Evolutionary conservation across 2,888 invertebrate genomes (phyloP).

Genomic region (Deilephila porcellus): DNA sequence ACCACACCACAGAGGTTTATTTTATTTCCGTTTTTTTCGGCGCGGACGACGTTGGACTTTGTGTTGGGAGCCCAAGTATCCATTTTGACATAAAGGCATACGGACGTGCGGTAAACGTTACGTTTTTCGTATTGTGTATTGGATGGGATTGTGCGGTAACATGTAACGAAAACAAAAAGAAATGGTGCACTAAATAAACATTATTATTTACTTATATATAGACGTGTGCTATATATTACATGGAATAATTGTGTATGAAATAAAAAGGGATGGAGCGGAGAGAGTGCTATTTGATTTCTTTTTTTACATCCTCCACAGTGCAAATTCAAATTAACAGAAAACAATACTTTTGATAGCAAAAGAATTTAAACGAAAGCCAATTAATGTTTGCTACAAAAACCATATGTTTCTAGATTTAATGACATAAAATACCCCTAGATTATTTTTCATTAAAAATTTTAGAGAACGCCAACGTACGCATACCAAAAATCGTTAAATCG

Average conservation of each 20-base stretch:
- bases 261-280: slow-evolving; percentile 4
- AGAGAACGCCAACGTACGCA: too few relatives aligned
- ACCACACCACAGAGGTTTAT: slow-evolving; percentile 27
- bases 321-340: background rate
- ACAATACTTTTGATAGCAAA: background rate
- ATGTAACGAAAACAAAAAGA: slow-evolving; percentile 84
- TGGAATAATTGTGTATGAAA: slow-evolving; percentile 3
- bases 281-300: background rate
- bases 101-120: slow-evolving; percentile 50
- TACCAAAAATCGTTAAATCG: too few relatives aligned
- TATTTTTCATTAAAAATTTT: too few relatives aligned
- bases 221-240: slow-evolving; percentile 32
- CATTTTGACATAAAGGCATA: slow-evolving; percentile 66
- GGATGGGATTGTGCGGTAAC: slow-evolving; percentile 82
- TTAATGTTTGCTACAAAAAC: background rate
- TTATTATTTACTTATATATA: slow-evolving; percentile 55
- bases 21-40: slow-evolving; percentile 84
- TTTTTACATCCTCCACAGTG: background rate
- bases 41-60: slow-evolving; percentile 84
- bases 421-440: too few relatives aligned
- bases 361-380: too few relatives aligned
- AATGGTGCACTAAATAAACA: slow-evolving; percentile 84
- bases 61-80: slow-evolving; percentile 77
- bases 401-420: background rate
- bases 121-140: slow-evolving; percentile 60